Evolutionary conservation across 2,113 vertebrate genomes (phyloP), one percentile per base, ranked within the genome.

Genomic region (Myrmecobius fasciatus): DNA sequence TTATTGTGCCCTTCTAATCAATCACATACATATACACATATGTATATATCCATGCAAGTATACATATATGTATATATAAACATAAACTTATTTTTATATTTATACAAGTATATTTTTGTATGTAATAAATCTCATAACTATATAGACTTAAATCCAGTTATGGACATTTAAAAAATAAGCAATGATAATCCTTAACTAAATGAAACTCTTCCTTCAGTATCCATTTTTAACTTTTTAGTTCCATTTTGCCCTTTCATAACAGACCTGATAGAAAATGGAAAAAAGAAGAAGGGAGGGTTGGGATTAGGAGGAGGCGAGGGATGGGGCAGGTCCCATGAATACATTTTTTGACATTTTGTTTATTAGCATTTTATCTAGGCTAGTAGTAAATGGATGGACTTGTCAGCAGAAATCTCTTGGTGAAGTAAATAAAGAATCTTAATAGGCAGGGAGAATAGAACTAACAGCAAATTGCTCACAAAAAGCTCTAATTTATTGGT

Each of bases 341-440:
- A 98, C 53, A 93, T 97, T 98, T 98, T 98, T 98, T 98, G 98
- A 98, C 98, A 98, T 97, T 98, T 98, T 98, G 98, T 98, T 98
- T 98, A 98, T 98, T 98, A 98, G 97, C 97, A 98, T 98, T 98
- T 98, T 98, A 98, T 98, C 97, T 98, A 98, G 97, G 96, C 96
- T 98, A 98, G 97, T 98, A 96, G 98, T 97, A 98, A 98, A 98
- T 98, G 97, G 98, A 98, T 98, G 98, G 97, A 98, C 97, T 98
- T 99, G 98, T 98, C 98, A 98, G 97, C 98, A 98, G 97, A 98
- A 98, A 98, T 98, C 98, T 98, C 98, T 97, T 97, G 98, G 97
- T 98, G 98, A 98, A 98, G 97, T 98, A 98, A 99, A 98, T 98
- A 98, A 98, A 98, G 98, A 98, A 98, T 98, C 98, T 98, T 98